Base-by-base conservation (phyloP, 2,797 vertebrate species). In the Crax fasciolata region DNA sequence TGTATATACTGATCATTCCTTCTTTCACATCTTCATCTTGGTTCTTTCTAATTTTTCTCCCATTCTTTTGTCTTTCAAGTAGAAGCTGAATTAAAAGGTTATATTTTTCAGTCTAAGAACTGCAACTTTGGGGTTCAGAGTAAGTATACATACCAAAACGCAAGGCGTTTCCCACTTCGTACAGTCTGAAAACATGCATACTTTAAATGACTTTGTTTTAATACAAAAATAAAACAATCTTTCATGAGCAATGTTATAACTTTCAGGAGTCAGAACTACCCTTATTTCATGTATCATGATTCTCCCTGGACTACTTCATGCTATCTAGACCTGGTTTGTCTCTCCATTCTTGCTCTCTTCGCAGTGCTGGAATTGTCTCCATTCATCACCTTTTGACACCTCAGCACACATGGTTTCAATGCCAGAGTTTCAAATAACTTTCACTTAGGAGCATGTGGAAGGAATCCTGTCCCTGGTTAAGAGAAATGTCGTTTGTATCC, bases 141-240 rank as follows among this genome's bases (percentile, higher is more conserved):
- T 52, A 76, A 59, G 59, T 67, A 68, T 66, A 55, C 19, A 67
- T 20, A 59, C 14, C 58, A 76, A 89, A 90, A 89, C 35, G 35
- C 23, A 80, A 75, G 73, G 65, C 55, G 65, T 84, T 74, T 30
- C 30, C n/a, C 20, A 35, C 63, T 55, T 66, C 55, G n/a, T 52
- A 46, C 32, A 52, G 28, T 54, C n/a, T 70, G 51, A 78, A 97
- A 94, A 90, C 48, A 82, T 21, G 41, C 57, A 52, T 28, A 63
- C 39, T 80, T 84, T 2, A 87, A 93, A 91, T 19, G 1, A 57
- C 57, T 68, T 91, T 85, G 63, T 91, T 84, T 21, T 63, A 85
- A 80, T 92, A 94, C 18, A 94, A 96, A 97, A 93, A 96, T 91
- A 96, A 89, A 94, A 78, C 6, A 25, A 55, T 75, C 13, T 92